These are phyloP conservation scores for Aleadryas rufinucha DNA, from an alignment of 2,113 vertebrate genomes.

Conservation along the genomic window DNA sequence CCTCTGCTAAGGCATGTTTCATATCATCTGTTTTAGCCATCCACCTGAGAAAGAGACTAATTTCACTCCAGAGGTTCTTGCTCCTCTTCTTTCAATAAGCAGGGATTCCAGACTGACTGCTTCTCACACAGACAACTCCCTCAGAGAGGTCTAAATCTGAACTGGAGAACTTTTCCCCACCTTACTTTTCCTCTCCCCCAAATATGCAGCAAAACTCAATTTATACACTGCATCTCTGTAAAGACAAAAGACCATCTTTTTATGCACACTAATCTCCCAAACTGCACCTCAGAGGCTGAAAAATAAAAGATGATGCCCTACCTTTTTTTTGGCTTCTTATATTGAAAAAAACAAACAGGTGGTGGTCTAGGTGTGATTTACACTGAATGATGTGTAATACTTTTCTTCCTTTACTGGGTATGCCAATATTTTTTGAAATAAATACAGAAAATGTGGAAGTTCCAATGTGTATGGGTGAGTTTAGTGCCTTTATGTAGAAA, in stretches of 20 bases:
- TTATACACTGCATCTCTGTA: neutral
- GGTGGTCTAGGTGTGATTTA: neutral
- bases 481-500: neutral
- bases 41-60: neutral
- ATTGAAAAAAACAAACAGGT: neutral
- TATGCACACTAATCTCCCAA: neutral
- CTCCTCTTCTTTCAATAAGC: neutral
- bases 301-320: neutral
- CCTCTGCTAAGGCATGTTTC: neutral
- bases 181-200: neutral
- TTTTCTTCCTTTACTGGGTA: neutral
- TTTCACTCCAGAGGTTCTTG: neutral
- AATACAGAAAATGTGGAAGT: slow-evolving; percentile 23
- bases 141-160: neutral
- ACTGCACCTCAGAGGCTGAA: neutral
- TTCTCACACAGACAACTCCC: neutral
- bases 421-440: neutral
- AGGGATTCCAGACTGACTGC: neutral
- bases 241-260: neutral
- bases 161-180: neutral
- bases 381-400: neutral
- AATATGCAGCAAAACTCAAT: neutral
- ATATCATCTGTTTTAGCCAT: neutral
- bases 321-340: neutral
- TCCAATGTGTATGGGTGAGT: neutral